Evolutionary conservation across 2,113 vertebrate genomes (phyloP).

Genomic region (Microtus pennsylvanicus): DNA sequence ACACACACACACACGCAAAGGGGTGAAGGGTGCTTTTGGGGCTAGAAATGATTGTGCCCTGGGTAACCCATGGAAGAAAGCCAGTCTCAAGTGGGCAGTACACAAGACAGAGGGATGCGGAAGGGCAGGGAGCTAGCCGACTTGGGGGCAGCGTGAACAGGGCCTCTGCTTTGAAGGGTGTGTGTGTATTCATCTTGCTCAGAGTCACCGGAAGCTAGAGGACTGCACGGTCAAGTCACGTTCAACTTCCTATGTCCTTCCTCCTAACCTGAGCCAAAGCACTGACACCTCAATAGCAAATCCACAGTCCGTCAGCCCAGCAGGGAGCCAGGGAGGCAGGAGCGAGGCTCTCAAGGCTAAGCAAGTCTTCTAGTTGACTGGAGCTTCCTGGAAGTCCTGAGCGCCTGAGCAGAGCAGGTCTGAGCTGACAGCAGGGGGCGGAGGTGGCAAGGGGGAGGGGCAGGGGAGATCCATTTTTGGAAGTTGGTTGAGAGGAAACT

Average conservation of each 20-base stretch:
- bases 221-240: constrained; percentile 67
- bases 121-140: constrained; percentile 19
- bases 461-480: background rate
- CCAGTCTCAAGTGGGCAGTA: constrained; percentile 62
- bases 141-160: constrained; percentile 15
- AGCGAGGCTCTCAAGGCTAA: background rate
- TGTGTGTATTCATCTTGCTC: constrained; percentile 46
- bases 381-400: background rate
- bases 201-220: constrained; percentile 57
- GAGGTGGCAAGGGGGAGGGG: background rate
- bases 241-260: constrained; percentile 70
- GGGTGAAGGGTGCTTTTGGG: constrained; percentile 81
- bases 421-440: background rate
- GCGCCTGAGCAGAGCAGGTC: background rate
- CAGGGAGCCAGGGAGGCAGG: constrained; percentile 26
- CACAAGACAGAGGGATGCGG: background rate
- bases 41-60: constrained; percentile 81
- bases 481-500: constrained; percentile 31
- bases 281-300: background rate
- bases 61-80: constrained; percentile 72
- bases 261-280: constrained; percentile 74
- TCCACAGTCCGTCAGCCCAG: background rate
- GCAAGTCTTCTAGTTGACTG: background rate
- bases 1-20: background rate
- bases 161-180: constrained; percentile 62